Conservation (phyloP, 1,140 invertebrate genomes). For the Zophobas morio region DNA sequence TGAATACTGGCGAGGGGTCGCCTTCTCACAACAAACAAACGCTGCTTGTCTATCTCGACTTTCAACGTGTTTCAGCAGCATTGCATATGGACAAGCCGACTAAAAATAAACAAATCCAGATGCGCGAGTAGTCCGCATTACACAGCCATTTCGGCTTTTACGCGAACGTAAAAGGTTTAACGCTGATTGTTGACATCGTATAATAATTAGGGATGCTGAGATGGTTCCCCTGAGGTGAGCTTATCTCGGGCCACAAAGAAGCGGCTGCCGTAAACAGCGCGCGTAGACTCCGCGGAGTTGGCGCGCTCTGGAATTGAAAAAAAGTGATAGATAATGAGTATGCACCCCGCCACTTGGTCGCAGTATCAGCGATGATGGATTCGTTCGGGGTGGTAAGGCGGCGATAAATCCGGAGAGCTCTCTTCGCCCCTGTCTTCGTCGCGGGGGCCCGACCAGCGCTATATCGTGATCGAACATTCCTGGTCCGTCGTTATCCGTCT, state of each 20-base stretch:
- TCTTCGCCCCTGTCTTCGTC: slow-evolving; percentile 48
- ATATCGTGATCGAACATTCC: slow-evolving; percentile 62
- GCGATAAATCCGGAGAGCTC: slow-evolving; percentile 53
- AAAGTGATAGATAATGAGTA: slow-evolving; percentile 51
- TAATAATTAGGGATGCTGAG: slow-evolving; percentile 1
- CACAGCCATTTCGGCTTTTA: background rate
- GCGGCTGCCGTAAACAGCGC: background rate
- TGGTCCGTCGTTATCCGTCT: slow-evolving; percentile 60
- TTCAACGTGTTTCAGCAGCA: slow-evolving; percentile 12
- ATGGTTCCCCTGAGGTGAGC: slow-evolving; percentile 10
- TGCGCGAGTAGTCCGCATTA: background rate
- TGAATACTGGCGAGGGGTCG: slow-evolving; percentile 34
- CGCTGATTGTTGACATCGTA: background rate
- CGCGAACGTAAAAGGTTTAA: slow-evolving; percentile 11
- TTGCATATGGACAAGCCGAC: slow-evolving; percentile 22
- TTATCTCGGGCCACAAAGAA: slow-evolving; percentile 9
- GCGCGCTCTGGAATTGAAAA: slow-evolving; percentile 22
- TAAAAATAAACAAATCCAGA: slow-evolving; percentile 38
- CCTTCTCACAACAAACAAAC: slow-evolving; percentile 45
- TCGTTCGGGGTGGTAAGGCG: slow-evolving; percentile 42
- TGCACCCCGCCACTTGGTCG: slow-evolving; percentile 46
- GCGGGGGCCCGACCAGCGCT: slow-evolving; percentile 38
- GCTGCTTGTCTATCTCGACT: slow-evolving; percentile 16
- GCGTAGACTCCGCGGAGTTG: slow-evolving; percentile 7
- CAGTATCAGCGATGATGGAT: slow-evolving; percentile 49